Percentiles rank a stretch among this genome's conserved stretches.
phyloP scores from a whole-genome alignment of 2,888 invertebrate species.

The Metellina segmentata region DNA sequence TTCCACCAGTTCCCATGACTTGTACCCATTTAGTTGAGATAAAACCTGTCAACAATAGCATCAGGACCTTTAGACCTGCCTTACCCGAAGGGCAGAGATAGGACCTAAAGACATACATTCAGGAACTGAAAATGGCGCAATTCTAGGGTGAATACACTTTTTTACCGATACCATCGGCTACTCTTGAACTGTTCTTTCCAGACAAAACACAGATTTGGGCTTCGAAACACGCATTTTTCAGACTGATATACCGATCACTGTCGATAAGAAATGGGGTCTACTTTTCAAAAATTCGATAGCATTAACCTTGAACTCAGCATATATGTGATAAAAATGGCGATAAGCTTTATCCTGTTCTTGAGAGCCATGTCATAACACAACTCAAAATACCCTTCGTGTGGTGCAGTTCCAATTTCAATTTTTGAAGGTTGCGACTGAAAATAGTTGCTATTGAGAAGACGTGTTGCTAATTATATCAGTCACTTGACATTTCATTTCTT shows the following conservation, averaged over 20 bases:
- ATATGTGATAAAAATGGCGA: conserved; percentile 27
- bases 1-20: conserved; percentile 3
- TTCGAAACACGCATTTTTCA: background rate
- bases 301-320: conserved; percentile 57
- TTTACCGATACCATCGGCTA: conserved; percentile 6
- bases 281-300: conserved; percentile 34
- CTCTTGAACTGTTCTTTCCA: conserved; percentile 25
- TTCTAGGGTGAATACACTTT: conserved; percentile 51
- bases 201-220: conserved; percentile 11
- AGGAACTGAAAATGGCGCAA: conserved; percentile 14
- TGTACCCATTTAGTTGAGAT: background rate
- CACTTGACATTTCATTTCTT: background rate
- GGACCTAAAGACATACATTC: conserved; percentile 21
- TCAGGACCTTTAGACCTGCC: conserved; percentile 16
- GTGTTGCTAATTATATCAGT: background rate
- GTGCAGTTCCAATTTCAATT: background rate
- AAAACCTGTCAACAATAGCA: conserved; percentile 34
- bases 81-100: background rate
- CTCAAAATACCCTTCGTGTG: background rate
- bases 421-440: background rate
- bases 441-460: background rate
- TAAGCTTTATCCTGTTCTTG: conserved; percentile 1
- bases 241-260: conserved; percentile 30
- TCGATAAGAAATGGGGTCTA: conserved; percentile 30
- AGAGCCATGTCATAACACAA: background rate